Base-by-base conservation (phyloP, 2,797 vertebrate species). In the Gymnocypris eckloni region DNA sequence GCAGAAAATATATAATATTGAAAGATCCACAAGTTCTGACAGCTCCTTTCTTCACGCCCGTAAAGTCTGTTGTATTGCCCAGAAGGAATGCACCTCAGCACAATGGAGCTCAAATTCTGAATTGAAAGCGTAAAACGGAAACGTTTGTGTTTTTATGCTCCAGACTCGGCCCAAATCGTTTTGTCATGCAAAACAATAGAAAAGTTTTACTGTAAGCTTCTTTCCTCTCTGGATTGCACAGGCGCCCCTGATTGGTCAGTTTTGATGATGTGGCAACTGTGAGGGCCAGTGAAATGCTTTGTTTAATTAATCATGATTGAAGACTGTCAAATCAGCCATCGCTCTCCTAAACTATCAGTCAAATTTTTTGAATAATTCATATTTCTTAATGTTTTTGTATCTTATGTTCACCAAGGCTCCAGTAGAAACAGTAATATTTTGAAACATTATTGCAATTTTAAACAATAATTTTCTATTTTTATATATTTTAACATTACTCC, bases 21-120 rank as follows among this genome's bases (percentile, higher is more conserved):
- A 83, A 75, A 85, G 76, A 89, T 89, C 77, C 84, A 87, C 88
- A 89, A 86, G 85, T 90, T 86, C 73, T 87, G 90, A 92, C 89
- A 87, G 87, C 87, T 91, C 75, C 82, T 88, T 92, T 92, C 84
- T 90, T 87, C 81, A 76, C 43, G 22, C 69, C 48, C 50, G n/a
- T 85, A 82, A 86, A 73, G 87, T 89, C 64, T 66, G 12, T 72
- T 82, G 86, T 78, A 80, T 54, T 85, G 59, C 77, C 69, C 87
- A 71, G 18, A 84, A 73, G 80, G 85, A 73, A 86, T 39, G n/a
- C 5, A 48, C 48, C 71, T 80, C 50, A 25, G 13, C 66, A 56
- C 61, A 78, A 81, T 50, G 41, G 82, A 87, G 88, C 83, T 12
- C 33, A 73, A 84, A 86, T 67, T 45, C 45, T 82, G 75, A 89